Evolutionary conservation across 2,797 vertebrate species (phyloP).

Genomic region (Margarornis squamiger): DNA sequence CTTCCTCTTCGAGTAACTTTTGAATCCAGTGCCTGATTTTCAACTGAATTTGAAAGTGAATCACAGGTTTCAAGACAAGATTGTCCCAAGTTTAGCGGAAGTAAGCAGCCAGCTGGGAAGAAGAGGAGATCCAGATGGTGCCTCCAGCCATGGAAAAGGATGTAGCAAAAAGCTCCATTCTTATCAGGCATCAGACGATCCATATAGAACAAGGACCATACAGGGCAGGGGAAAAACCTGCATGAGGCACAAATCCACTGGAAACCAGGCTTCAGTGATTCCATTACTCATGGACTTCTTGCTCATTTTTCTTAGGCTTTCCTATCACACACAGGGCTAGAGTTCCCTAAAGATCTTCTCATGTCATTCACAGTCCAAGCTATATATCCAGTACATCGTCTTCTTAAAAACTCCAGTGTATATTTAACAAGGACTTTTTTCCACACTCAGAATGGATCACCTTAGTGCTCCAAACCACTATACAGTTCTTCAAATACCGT

Average conservation of each 20-base stretch:
- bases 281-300: not conserved
- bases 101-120: not conserved
- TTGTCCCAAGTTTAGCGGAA: not conserved
- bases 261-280: not conserved
- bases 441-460: not conserved
- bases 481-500: not conserved
- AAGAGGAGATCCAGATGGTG: not conserved
- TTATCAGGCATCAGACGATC: not conserved
- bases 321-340: not conserved
- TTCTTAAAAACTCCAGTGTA: not conserved
- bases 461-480: not conserved
- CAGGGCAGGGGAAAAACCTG: not conserved
- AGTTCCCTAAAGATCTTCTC: not conserved
- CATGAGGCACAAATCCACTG: not conserved
- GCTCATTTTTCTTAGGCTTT: not conserved
- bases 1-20: constrained; percentile 1
- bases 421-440: not conserved
- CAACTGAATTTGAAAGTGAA: not conserved
- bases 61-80: not conserved
- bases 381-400: not conserved
- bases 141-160: not conserved
- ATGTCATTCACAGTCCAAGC: not conserved
- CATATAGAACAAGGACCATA: not conserved
- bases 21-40: not conserved
- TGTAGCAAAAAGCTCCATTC: not conserved